phyloP scores from a whole-genome alignment of 2,888 invertebrate genomes.

The Pollenia labialis region DNA sequence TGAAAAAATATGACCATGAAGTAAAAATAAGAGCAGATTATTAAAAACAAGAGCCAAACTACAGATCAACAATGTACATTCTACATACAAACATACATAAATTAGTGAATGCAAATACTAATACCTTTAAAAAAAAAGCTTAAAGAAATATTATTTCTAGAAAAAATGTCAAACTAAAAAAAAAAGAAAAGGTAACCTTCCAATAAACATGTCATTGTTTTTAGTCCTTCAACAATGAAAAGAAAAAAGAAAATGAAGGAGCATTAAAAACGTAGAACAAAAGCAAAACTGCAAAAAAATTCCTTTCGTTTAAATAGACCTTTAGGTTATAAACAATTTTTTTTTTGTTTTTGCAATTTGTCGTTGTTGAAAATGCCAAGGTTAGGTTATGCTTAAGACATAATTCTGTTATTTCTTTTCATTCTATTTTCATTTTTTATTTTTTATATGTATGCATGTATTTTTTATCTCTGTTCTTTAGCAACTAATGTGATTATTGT shows the following conservation, averaged over 20 bases:
- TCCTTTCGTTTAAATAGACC: conserved; percentile 45
- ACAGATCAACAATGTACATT: not conserved
- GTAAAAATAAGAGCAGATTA: conserved; percentile 35
- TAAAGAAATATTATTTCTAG: conserved; percentile 9
- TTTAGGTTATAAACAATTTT: conserved; percentile 35
- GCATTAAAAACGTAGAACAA: conserved; percentile 12
- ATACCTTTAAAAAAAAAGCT: not conserved
- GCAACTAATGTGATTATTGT: conserved; percentile 78
- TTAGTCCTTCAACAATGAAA: conserved; percentile 45
- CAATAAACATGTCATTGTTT: conserved; percentile 56
- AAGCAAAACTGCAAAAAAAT: conserved; percentile 20
- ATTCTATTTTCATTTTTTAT: not conserved
- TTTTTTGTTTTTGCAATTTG: not conserved
- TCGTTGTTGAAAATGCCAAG: conserved; percentile 57
- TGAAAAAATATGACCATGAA: conserved; percentile 42
- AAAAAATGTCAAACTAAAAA: not conserved
- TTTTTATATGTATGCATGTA: not conserved
- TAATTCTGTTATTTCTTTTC: conserved; percentile 34
- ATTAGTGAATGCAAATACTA: not conserved
- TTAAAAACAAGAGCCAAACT: conserved; percentile 16
- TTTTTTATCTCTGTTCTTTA: conserved; percentile 59
- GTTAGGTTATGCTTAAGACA: conserved; percentile 65
- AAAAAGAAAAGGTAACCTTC: conserved; percentile 42
- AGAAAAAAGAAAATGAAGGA: not conserved
- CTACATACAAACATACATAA: not conserved